Base-by-base conservation (phyloP, 2,888 invertebrate genomes). In the Villa cingulata region DNA sequence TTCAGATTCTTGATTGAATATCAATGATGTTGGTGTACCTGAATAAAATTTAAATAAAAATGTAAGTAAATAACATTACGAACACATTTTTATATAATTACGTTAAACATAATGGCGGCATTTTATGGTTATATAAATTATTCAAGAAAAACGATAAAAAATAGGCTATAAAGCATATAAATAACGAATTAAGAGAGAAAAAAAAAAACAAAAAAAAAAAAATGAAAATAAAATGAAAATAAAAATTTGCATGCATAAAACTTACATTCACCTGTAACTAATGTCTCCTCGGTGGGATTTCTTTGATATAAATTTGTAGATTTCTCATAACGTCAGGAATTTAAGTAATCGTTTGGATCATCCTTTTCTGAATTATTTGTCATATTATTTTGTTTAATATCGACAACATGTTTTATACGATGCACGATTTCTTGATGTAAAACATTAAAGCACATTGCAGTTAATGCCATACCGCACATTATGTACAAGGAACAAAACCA, bases 401-500 rank as follows among this genome's bases (percentile, higher is more conserved):
- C 67, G 14, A 67, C 67, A 16, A 69, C 67, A 61, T 83, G 83
- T 57, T 81, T 82, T 61, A 85, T 74, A 61, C 87, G 79, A 68
- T 87, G 86, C 37, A 87, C 83, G 55, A 89, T 86, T 68, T 88
- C 88, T 61, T 88, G 87, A 61, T 89, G 88, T 51, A 88, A 80
- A 14, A 89, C 87, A 64, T 87, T 88, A 68, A 88, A 89, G 63
- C 87, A 88, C 87, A 89, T 89, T 41, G 89, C 87, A 14, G 88
- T 88, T 56, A 89, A 70, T 2, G 88, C 88, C 76, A 89, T 80
- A 6, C 89, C 89, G 10, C 83, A 82, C 71, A 89, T 78, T 48
- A 88, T 88, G 65, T 89, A 89, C 48, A 82, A 79, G 27, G 88
- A 88, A 70, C 87, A 88, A 68, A 89, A 88, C 89, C 89, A 89